Conservation (phyloP, 2,797 vertebrate genomes). For the Tapera naevia region DNA sequence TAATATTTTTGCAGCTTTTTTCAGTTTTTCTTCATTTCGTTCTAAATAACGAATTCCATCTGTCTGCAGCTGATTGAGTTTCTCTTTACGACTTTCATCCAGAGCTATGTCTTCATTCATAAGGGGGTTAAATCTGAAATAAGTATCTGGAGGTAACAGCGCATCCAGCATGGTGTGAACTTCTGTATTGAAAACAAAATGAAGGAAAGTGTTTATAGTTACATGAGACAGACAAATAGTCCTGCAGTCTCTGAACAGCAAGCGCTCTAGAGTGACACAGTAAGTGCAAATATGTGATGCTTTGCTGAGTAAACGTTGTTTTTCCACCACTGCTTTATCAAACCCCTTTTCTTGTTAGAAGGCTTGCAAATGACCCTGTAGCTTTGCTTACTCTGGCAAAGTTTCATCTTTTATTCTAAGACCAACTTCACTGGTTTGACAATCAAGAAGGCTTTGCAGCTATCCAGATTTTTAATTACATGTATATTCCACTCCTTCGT, state of each 20-base stretch:
- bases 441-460: not conserved
- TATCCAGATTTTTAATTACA: not conserved
- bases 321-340: not conserved
- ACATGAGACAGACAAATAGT: not conserved
- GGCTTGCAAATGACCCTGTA: not conserved
- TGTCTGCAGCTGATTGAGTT: slow-evolving; percentile 85
- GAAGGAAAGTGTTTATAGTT: not conserved
- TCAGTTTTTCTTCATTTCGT: slow-evolving; percentile 91
- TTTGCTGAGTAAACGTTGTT: not conserved
- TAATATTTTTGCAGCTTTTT: slow-evolving; percentile 84
- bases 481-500: not conserved
- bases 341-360: not conserved
- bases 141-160: slow-evolving; percentile 88
- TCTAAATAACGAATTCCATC: slow-evolving; percentile 90
- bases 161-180: slow-evolving; percentile 93
- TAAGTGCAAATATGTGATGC: not conserved
- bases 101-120: slow-evolving; percentile 91
- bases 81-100: slow-evolving; percentile 92
- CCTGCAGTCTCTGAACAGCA: not conserved
- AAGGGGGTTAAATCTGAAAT: slow-evolving; percentile 97
- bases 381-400: not conserved
- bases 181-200: slow-evolving; percentile 79
- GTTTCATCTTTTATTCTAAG: not conserved
- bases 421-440: not conserved
- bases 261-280: not conserved